Evolutionary conservation across 2,797 vertebrate genomes (phyloP).

Genomic region (Benthosema pterotum): DNA sequence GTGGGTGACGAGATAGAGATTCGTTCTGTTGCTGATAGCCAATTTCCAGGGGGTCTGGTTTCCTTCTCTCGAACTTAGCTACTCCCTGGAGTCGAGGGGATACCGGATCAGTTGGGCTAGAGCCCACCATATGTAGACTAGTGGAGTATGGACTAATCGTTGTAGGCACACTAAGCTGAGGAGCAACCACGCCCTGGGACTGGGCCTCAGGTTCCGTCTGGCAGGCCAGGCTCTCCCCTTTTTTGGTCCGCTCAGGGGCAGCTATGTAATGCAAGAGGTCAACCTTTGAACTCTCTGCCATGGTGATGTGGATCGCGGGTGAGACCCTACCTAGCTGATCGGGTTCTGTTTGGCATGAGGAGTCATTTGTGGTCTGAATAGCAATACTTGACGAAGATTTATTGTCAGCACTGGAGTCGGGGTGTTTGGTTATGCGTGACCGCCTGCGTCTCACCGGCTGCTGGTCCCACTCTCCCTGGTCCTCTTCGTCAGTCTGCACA

Average conservation of each 20-base stretch:
- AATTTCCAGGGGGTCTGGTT: conserved; percentile 97
- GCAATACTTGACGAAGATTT: conserved; percentile 93
- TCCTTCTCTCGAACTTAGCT: conserved; percentile 93
- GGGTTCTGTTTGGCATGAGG: conserved; percentile 94
- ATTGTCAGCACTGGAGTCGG: conserved; percentile 84
- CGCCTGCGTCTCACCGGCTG: conserved; percentile 93
- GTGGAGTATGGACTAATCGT: conserved; percentile 94
- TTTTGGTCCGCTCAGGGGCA: conserved; percentile 93
- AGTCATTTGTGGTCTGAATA: conserved; percentile 96
- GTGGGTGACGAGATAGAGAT: conserved; percentile 89
- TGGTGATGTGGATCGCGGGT: conserved; percentile 95
- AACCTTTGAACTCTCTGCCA: conserved; percentile 90
- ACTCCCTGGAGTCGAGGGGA: conserved; percentile 82
- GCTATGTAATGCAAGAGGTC: conserved; percentile 97
- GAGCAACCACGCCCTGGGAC: conserved; percentile 87
- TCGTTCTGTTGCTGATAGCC: conserved; percentile 91
- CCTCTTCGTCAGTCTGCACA: conserved; percentile 97
- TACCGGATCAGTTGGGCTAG: conserved; percentile 80
- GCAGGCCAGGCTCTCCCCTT: conserved; percentile 96
- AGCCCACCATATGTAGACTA: conserved; percentile 91
- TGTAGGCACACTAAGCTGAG: conserved; percentile 91
- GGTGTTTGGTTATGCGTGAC: conserved; percentile 88
- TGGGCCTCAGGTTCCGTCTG: conserved; percentile 95
- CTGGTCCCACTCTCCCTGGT: conserved; percentile 93
- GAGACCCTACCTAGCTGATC: conserved; percentile 91